Base-by-base conservation (phyloP, 2,113 vertebrate species). In the Lichenostomus cassidix region DNA sequence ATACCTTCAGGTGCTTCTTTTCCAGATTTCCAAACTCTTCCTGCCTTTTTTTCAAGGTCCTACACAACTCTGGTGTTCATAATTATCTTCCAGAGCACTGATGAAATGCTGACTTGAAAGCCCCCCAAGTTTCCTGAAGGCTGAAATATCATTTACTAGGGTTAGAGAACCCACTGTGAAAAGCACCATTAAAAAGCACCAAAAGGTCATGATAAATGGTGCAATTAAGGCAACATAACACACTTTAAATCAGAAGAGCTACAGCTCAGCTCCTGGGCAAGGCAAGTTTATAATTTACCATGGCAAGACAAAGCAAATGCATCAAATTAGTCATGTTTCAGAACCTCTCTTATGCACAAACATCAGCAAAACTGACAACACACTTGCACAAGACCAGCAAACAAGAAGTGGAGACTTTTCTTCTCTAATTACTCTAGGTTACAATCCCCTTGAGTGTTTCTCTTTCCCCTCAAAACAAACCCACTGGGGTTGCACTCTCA, bases 401-500 rank as follows among this genome's bases (percentile, higher is more conserved):
- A 70, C 42, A 88, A 70, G 33, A 55, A 78, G 39, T 4, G 10
- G 47, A 89, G 11, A 50, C 27, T 78, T 64, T 69, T 69, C 11
- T 76, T 76, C 42, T 70, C 42, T n/a, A 81, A 59, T 44, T 74
- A 67, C 39, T 39, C 10, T 12, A 55, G 15, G 35, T 64, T 82
- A 53, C 29, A 84, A 90, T 41, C 62, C 29, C 74, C 49, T 33
- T 6, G 12, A 58, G 13, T 12, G 7, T 24, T 92, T 80, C 58
- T 81, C 22, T 65, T 92, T 53, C 39, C 52, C 55, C 31, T 84
- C 33, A 49, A 89, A 69, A 86, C 24, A 92, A 70, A 86, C 15
- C 19, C 64, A 75, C 2, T 0, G 0, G 8, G 27, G 20, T 6
- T 11, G 5, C 62, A 39, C 41, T 78, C 49, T 27, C 10, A 47